phyloP scores from a whole-genome alignment of 2,113 vertebrate genomes.

The Etheostoma cragini region DNA sequence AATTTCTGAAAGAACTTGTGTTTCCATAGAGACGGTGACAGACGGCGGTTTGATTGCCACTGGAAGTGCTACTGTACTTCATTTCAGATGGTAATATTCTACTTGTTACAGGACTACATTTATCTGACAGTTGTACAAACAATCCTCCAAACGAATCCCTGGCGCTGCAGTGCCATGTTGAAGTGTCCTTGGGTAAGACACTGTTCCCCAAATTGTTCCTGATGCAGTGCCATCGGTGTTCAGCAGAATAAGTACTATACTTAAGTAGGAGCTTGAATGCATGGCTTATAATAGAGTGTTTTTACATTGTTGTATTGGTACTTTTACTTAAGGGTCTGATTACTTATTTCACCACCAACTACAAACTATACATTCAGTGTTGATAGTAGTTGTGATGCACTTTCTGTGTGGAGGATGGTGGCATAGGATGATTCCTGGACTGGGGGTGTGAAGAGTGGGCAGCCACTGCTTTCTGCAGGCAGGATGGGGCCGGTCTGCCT shows the following conservation, averaged over 20 bases:
- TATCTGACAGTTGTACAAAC: background rate
- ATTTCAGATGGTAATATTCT: background rate
- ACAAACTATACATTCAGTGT: conserved; percentile 1
- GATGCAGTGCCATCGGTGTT: too few species aligned
- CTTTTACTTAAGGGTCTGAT: background rate
- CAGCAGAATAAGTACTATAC: background rate
- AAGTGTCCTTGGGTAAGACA: too few species aligned
- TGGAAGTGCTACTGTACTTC: background rate
- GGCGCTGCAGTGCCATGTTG: too few species aligned
- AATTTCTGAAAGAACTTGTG: conserved; percentile 1
- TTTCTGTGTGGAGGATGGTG: conserved; percentile 1
- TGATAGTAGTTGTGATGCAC: background rate
- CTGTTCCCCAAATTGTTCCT: too few species aligned
- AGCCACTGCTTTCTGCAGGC: conserved; percentile 41
- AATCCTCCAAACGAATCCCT: too few species aligned
- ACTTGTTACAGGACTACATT: background rate
- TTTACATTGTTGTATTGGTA: background rate
- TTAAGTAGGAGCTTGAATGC: background rate
- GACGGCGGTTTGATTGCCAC: background rate
- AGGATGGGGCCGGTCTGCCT: conserved; percentile 27
- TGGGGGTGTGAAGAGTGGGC: conserved; percentile 53
- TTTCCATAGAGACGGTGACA: conserved; percentile 15
- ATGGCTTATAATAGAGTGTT: background rate
- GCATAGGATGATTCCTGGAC: conserved; percentile 33
- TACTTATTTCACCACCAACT: background rate